phyloP scores from a whole-genome alignment of 2,113 vertebrate species.

The Tricholaema leucomelas region DNA sequence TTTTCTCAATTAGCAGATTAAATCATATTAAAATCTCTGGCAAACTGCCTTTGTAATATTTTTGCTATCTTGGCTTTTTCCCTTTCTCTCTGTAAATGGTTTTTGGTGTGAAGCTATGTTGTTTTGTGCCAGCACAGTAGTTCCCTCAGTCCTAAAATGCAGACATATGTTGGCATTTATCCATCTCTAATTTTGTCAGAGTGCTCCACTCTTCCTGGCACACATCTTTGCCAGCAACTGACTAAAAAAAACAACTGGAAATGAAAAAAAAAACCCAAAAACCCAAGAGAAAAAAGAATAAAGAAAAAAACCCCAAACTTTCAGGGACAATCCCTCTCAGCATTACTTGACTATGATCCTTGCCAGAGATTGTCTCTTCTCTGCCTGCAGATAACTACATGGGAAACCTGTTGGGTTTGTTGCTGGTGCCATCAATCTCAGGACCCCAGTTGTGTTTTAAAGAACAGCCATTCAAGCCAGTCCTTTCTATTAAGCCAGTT shows the following conservation, averaged over 20 bases:
- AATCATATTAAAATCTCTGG: slow-evolving; percentile 29
- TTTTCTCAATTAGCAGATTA: slow-evolving; percentile 47
- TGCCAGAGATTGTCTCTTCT: slow-evolving; percentile 34
- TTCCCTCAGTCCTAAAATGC: slow-evolving; percentile 6
- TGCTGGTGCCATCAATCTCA: slow-evolving; percentile 3
- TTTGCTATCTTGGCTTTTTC: slow-evolving; percentile 23
- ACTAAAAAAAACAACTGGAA: slow-evolving; percentile 3
- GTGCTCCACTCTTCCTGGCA: slow-evolving; percentile 32
- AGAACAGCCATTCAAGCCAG: background rate
- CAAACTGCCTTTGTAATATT: background rate
- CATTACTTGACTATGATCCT: background rate
- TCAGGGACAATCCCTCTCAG: background rate
- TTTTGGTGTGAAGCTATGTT: background rate
- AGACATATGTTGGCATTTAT: slow-evolving; percentile 27
- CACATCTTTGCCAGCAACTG: slow-evolving; percentile 2
- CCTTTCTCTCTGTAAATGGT: background rate
- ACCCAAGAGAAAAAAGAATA: background rate
- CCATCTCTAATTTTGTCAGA: slow-evolving; percentile 32
- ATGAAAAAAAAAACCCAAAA: background rate
- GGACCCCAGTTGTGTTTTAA: background rate
- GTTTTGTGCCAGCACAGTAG: slow-evolving; percentile 7
- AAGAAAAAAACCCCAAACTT: background rate
- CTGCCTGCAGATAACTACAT: background rate
- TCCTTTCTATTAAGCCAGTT: background rate
- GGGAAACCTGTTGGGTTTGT: background rate